Conservation (phyloP, 2,797 vertebrate species). For the Mionectes olivaceus region DNA sequence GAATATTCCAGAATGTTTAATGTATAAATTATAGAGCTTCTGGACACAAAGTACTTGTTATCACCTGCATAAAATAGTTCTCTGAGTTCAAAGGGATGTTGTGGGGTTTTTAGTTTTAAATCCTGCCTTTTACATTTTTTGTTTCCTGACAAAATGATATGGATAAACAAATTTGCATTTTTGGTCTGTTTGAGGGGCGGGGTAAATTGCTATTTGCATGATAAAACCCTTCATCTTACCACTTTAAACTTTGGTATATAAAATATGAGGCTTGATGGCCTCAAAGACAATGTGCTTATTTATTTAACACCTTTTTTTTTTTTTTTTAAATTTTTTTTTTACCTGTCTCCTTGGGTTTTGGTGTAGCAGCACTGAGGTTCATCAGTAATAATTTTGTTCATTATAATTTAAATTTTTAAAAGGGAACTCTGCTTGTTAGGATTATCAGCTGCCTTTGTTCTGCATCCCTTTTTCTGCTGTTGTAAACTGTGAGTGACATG, state of each 20-base stretch:
- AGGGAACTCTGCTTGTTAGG: fast-evolving
- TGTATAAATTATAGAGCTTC: background rate
- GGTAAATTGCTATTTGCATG: background rate
- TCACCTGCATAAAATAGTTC: background rate
- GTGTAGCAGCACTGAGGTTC: background rate
- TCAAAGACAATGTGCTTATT: background rate
- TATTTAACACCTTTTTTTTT: background rate
- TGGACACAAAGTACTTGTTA: background rate
- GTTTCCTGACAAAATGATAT: background rate
- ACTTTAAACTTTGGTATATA: background rate
- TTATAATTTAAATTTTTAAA: background rate
- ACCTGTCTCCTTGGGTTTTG: background rate
- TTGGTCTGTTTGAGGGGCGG: background rate
- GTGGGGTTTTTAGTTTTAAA: background rate
- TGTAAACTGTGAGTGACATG: background rate
- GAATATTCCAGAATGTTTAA: background rate
- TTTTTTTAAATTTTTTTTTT: background rate
- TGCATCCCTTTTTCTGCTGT: background rate
- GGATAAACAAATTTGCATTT: background rate
- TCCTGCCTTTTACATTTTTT: background rate
- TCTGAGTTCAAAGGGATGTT: background rate
- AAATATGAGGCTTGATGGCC: background rate
- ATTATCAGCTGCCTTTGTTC: background rate
- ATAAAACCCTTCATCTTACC: background rate
- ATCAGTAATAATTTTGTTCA: background rate